Conservation (phyloP, 1,140 invertebrate species). For the Meloidogyne hapla region DNA sequence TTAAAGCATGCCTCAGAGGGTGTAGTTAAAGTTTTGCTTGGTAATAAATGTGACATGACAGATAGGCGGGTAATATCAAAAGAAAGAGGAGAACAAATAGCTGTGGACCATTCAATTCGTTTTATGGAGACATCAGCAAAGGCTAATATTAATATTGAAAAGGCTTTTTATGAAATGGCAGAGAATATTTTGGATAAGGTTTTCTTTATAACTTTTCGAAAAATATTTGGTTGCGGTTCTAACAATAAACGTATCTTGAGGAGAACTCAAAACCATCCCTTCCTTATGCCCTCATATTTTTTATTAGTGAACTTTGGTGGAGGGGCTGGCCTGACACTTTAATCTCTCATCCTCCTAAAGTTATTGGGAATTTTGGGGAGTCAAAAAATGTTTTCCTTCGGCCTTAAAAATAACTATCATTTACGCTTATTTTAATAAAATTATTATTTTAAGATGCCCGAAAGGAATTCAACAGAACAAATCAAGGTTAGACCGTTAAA, state of each 20-base stretch:
- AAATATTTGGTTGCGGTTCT: no score
- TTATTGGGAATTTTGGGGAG: no score
- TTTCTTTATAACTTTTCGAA: slow-evolving; percentile 50
- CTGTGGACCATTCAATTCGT: slow-evolving; percentile 89
- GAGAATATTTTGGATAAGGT: slow-evolving; percentile 88
- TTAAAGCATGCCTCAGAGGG: slow-evolving; percentile 94
- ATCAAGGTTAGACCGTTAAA: slow-evolving; percentile 21
- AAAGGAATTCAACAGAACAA: slow-evolving; percentile 16
- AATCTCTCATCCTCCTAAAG: no score
- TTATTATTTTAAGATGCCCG: slow-evolving; percentile 38
- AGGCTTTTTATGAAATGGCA: slow-evolving; percentile 91
- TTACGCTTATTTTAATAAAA: slow-evolving; percentile 45
- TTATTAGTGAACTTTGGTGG: no score
- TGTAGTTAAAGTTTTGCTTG: slow-evolving; percentile 98
- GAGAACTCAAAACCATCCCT: no score
- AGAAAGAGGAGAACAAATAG: slow-evolving; percentile 89
- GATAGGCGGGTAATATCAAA: slow-evolving; percentile 88
- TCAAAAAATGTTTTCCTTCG: no score
- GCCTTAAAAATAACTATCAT: no score
- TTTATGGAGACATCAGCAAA: slow-evolving; percentile 99
- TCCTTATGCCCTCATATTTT: no score
- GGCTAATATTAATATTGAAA: slow-evolving; percentile 94
- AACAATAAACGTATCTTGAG: no score
- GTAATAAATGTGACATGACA: slow-evolving; percentile 99
- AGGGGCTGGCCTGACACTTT: no score